Evolutionary conservation across 2,888 invertebrate genomes (phyloP).

Genomic region (Vesta saturnalis): DNA sequence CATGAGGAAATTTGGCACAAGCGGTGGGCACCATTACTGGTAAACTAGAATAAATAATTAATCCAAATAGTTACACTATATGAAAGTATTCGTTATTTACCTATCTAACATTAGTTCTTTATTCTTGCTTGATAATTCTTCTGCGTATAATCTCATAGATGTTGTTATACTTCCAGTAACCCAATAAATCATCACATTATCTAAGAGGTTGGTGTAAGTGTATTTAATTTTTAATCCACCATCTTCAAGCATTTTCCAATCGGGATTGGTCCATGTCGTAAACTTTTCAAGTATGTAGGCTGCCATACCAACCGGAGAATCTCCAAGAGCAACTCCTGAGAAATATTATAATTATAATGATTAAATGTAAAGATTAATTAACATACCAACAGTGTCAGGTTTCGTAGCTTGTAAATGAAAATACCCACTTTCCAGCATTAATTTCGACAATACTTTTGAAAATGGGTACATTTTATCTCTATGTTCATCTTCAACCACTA

Average conservation of each 20-base stretch:
- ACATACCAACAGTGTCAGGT: constrained; percentile 86
- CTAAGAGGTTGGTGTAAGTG: constrained; percentile 76
- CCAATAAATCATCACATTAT: constrained; percentile 89
- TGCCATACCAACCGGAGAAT: constrained; percentile 86
- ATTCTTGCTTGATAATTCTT: constrained; percentile 76
- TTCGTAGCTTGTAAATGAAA: constrained; percentile 88
- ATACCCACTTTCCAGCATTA: constrained; percentile 68
- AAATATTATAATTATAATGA: not conserved
- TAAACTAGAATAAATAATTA: constrained; percentile 63
- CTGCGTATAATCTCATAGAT: too few relatives aligned
- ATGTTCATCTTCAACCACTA: constrained; percentile 62
- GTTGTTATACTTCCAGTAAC: too few relatives aligned
- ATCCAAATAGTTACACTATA: constrained; percentile 4
- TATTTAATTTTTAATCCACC: constrained; percentile 75
- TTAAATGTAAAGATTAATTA: too few relatives aligned
- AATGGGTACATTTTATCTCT: constrained; percentile 62
- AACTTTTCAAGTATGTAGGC: too few relatives aligned
- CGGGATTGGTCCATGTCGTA: constrained; percentile 75
- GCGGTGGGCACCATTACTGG: constrained; percentile 75
- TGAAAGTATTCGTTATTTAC: too few relatives aligned
- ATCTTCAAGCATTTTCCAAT: constrained; percentile 65
- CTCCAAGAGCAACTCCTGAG: constrained; percentile 73
- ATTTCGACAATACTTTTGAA: constrained; percentile 62
- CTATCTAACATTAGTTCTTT: too few relatives aligned
- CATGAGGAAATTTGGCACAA: constrained; percentile 78